phyloP scores from a whole-genome alignment of 2,797 vertebrate genomes.

The Anniella stebbinsi region DNA sequence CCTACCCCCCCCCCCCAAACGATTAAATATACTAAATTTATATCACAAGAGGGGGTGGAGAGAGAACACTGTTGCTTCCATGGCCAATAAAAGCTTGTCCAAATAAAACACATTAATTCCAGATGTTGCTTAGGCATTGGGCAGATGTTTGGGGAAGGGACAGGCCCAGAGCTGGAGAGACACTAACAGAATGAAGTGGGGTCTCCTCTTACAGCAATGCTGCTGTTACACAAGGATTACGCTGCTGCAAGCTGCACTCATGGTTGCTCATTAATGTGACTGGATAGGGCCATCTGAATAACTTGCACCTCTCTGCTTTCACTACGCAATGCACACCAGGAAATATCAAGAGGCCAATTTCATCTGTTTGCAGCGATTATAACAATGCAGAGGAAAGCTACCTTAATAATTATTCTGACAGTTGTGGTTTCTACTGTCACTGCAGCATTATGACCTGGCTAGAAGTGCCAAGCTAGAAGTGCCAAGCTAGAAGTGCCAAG shows the following conservation, averaged over 20 bases:
- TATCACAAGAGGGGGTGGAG: neutral
- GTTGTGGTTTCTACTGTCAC: neutral
- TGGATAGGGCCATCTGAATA: neutral
- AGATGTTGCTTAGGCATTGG: conserved; percentile 4
- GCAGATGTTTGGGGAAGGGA: conserved; percentile 6
- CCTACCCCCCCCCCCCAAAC: neutral
- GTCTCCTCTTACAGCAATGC: neutral
- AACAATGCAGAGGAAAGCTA: neutral
- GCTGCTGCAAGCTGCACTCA: neutral
- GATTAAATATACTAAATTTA: conserved; percentile 1
- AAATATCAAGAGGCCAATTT: neutral
- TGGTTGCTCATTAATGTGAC: neutral
- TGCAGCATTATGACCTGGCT: neutral
- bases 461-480: conserved; percentile 7
- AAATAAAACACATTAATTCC: conserved; percentile 23
- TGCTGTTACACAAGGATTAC: neutral
- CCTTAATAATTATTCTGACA: neutral
- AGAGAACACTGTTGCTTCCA: neutral
- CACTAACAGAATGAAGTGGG: neutral
- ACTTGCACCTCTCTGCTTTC: neutral
- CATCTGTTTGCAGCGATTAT: neutral
- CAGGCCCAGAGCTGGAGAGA: neutral
- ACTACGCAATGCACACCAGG: neutral
- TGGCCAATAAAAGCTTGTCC: conserved; percentile 4
- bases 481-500: conserved; percentile 2